phyloP scores from a whole-genome alignment of 2,888 invertebrate species.

The Drymonia ruficornis region DNA sequence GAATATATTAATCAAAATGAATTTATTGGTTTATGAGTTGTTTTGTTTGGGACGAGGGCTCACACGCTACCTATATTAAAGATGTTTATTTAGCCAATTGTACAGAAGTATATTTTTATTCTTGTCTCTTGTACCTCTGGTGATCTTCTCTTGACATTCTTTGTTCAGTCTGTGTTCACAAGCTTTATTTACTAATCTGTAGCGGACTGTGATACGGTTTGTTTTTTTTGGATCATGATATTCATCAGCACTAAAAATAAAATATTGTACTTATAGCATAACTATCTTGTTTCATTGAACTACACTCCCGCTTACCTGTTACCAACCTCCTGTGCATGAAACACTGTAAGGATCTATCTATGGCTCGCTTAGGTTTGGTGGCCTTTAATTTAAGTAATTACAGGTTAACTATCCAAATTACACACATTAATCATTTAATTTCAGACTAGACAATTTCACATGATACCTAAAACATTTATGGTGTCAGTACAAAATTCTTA shows the following conservation, averaged over 20 bases:
- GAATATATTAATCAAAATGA: constrained; percentile 45
- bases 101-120: constrained; percentile 36
- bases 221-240: constrained; percentile 56
- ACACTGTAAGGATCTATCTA: background rate
- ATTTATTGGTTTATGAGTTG: constrained; percentile 36
- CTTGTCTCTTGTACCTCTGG: constrained; percentile 31
- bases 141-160: constrained; percentile 30
- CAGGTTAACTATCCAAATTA: no score
- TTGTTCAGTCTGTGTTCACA: constrained; percentile 37
- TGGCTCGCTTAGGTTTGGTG: no score
- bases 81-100: constrained; percentile 35
- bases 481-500: constrained; percentile 13
- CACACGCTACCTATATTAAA: constrained; percentile 28
- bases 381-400: no score
- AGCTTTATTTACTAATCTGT: constrained; percentile 47
- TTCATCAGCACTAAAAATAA: constrained; percentile 66
- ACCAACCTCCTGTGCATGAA: background rate
- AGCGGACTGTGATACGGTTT: constrained; percentile 67
- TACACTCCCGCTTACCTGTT: background rate
- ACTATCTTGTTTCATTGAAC: constrained; percentile 30
- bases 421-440: constrained; percentile 7
- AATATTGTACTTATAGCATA: constrained; percentile 62
- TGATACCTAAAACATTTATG: constrained; percentile 13
- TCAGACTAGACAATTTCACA: constrained; percentile 22
- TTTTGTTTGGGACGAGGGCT: constrained; percentile 24